A percentile compares a stretch with the other conserved stretches of the same genome.
Evolutionary conservation across 2,888 invertebrate species (phyloP).

Genomic region (Steinernema carpocapsae): DNA sequence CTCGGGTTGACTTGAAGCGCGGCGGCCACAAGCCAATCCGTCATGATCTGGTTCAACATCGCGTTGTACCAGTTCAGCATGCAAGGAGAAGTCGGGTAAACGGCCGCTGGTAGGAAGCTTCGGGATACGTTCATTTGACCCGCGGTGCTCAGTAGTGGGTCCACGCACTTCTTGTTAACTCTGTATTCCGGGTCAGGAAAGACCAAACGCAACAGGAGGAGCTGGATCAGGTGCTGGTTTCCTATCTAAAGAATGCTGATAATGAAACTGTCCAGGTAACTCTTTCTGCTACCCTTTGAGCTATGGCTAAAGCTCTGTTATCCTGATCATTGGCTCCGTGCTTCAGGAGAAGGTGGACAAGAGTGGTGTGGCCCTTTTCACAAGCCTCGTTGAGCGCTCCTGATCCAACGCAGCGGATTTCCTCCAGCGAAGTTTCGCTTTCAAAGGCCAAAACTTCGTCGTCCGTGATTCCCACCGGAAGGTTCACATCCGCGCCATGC

Average conservation of each 20-base stretch:
- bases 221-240: conserved; percentile 48
- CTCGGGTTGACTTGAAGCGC: conserved; percentile 84
- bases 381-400: conserved; percentile 78
- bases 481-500: conserved; percentile 83
- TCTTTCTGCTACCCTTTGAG: conserved; percentile 43
- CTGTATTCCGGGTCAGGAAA: conserved; percentile 86
- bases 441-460: conserved; percentile 59
- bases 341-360: conserved; percentile 80
- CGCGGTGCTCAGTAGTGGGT: conserved; percentile 60
- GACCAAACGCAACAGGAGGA: conserved; percentile 43
- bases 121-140: conserved; percentile 27
- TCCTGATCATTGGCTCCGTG: conserved; percentile 85
- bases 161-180: conserved; percentile 85
- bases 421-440: conserved; percentile 48
- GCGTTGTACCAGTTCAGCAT: conserved; percentile 83
- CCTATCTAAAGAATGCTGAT: conserved; percentile 38
- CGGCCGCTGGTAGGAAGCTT: conserved; percentile 71
- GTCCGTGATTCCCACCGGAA: conserved; percentile 73
- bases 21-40: conserved; percentile 81
- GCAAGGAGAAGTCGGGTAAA: conserved; percentile 82
- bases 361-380: conserved; percentile 76
- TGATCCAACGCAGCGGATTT: conserved; percentile 59
- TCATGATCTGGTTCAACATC: conserved; percentile 77
- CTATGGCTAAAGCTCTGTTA: conserved; percentile 78
- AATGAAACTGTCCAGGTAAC: neutral